Evolutionary conservation across 92 coral and sea anemone species (phyloP).

Genomic region (Epizoanthus fatuus): DNA sequence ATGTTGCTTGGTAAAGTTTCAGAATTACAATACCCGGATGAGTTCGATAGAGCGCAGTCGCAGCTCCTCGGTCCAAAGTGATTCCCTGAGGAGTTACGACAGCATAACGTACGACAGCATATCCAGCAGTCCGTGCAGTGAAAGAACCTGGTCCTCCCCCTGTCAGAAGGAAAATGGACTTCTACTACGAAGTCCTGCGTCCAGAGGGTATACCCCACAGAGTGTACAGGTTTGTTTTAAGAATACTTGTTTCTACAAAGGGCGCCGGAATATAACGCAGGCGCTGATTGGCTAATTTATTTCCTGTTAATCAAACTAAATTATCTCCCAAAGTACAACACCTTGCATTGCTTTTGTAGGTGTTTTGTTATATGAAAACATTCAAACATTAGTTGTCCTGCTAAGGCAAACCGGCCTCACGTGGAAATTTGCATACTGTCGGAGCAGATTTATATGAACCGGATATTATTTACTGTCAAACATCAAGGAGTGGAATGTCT

Average conservation of each 20-base stretch:
- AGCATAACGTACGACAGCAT: not conserved
- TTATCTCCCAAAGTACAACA: too few species aligned
- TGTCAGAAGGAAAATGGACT: conserved; percentile 31
- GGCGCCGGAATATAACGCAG: not conserved
- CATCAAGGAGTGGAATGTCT: too few species aligned
- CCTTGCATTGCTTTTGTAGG: too few species aligned
- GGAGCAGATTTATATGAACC: too few species aligned
- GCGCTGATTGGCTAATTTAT: not conserved
- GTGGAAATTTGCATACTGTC: too few species aligned
- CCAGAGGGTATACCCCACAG: conserved; percentile 75
- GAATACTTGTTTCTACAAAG: not conserved
- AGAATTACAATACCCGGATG: not conserved
- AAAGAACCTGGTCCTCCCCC: conserved; percentile 10
- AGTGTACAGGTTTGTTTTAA: conserved; percentile 64
- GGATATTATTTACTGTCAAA: too few species aligned
- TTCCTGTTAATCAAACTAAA: too few species aligned
- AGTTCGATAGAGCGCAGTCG: not conserved
- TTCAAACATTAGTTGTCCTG: too few species aligned
- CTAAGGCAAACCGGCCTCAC: too few species aligned
- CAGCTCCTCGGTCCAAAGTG: not conserved
- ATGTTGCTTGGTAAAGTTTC: not conserved
- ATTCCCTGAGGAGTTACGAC: not conserved
- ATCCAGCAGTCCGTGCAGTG: conserved; percentile 8
- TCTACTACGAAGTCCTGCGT: conserved; percentile 74
- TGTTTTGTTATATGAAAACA: too few species aligned